A percentile compares a stretch with the other conserved stretches of the same genome.
Conservation (phyloP, 2,888 invertebrate species). For the Ephialtes manifestator region DNA sequence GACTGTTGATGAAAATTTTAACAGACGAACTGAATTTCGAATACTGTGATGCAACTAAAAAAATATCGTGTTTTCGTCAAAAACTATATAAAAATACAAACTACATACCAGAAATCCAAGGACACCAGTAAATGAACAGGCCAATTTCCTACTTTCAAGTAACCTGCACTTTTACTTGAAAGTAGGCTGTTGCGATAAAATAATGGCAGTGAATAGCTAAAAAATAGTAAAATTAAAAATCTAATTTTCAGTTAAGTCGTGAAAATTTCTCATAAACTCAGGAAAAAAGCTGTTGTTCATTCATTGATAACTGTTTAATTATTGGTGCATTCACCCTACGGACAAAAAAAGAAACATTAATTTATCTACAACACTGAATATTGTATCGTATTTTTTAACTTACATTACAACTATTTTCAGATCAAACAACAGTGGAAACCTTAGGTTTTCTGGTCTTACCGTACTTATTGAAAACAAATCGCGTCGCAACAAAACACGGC, state of each 20-base stretch:
- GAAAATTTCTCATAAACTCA: neutral
- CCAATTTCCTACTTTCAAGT: too few relatives aligned
- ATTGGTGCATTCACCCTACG: too few relatives aligned
- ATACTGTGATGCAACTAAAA: too few relatives aligned
- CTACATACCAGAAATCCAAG: too few relatives aligned
- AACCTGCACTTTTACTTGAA: neutral
- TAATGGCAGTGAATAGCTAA: neutral
- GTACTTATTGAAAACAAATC: conserved; percentile 31
- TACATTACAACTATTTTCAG: conserved; percentile 13
- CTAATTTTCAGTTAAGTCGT: neutral
- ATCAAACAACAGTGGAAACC: conserved; percentile 33
- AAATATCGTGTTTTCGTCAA: too few relatives aligned
- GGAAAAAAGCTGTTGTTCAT: neutral
- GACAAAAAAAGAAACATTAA: too few relatives aligned
- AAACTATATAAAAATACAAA: too few relatives aligned
- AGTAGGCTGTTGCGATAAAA: neutral
- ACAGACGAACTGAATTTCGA: too few relatives aligned
- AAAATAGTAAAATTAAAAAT: neutral
- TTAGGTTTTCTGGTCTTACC: conserved; percentile 42
- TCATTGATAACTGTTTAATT: neutral
- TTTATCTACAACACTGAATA: neutral
- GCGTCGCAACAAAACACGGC: conserved; percentile 39
- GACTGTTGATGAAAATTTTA: too few relatives aligned
- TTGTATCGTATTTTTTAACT: neutral
- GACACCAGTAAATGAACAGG: neutral